Evolutionary conservation across 2,888 invertebrate genomes (phyloP).

Genomic region (Ichneumon xanthorius): DNA sequence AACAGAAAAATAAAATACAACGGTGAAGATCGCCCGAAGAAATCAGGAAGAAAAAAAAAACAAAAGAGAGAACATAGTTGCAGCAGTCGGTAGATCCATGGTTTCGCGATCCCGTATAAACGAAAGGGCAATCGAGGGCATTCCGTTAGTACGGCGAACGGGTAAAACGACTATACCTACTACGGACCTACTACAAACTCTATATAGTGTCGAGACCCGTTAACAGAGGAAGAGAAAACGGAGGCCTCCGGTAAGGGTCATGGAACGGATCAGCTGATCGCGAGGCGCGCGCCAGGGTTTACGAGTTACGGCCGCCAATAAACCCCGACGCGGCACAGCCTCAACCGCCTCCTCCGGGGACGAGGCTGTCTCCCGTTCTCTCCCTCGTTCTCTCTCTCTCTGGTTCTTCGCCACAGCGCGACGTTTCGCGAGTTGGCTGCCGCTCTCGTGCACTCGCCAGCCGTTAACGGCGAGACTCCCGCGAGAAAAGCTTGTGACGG

Average conservation of each 20-base stretch:
- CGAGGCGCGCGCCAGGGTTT: slow-evolving; percentile 84
- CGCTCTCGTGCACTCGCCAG: slow-evolving; percentile 66
- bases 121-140: slow-evolving; percentile 50
- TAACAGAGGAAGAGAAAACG: slow-evolving; percentile 71
- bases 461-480: slow-evolving; percentile 7
- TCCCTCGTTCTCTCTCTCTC: slow-evolving; percentile 30
- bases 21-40: slow-evolving; percentile 1
- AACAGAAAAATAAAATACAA: slow-evolving; percentile 16
- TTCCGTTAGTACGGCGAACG: slow-evolving; percentile 43
- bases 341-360: slow-evolving; percentile 56
- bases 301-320: slow-evolving; percentile 85
- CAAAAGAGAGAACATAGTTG: slow-evolving; percentile 69
- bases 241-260: slow-evolving; percentile 78
- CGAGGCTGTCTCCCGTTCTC: slow-evolving; percentile 14
- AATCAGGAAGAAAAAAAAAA: slow-evolving; percentile 47
- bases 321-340: slow-evolving; percentile 80
- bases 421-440: slow-evolving; percentile 80
- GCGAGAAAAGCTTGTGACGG: slow-evolving; percentile 48
- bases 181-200: slow-evolving; percentile 21
- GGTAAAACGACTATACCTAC: slow-evolving; percentile 40
- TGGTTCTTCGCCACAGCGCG: slow-evolving; percentile 81
- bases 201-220: slow-evolving; percentile 64
- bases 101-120: slow-evolving; percentile 53
- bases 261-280: slow-evolving; percentile 85
- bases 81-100: slow-evolving; percentile 17